Evolutionary conservation across 2,113 vertebrate species (phyloP).

Genomic region (Catharus minimus): DNA sequence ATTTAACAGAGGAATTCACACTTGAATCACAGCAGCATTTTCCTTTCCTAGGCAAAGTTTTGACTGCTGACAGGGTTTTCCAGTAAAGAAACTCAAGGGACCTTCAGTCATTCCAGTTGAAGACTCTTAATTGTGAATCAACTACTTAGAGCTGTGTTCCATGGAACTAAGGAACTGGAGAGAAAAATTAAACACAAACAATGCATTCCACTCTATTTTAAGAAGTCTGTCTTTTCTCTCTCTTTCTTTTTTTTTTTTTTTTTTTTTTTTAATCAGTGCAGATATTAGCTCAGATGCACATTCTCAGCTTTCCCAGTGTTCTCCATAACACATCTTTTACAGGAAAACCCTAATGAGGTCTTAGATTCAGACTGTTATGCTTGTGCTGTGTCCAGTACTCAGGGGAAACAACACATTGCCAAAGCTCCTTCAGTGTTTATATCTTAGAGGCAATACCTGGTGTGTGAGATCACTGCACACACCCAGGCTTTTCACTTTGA

Average conservation of each 20-base stretch:
- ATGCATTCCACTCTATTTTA: background rate
- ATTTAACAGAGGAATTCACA: background rate
- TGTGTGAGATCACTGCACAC: background rate
- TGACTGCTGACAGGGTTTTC: background rate
- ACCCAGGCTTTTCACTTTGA: background rate
- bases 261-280: background rate
- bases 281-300: background rate
- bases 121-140: background rate
- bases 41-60: background rate
- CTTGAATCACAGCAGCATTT: background rate
- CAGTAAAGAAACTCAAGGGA: slow-evolving; percentile 11
- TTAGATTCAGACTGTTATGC: background rate
- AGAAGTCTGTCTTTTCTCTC: background rate
- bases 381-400: background rate
- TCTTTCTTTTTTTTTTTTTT: background rate
- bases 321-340: background rate
- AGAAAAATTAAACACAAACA: background rate
- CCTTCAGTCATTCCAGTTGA: background rate
- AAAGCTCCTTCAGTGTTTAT: slow-evolving; percentile 1
- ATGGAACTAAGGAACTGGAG: background rate
- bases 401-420: background rate
- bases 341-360: background rate
- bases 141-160: background rate
- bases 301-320: background rate
- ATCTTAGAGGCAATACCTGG: background rate